Evolutionary conservation across 2,797 vertebrate genomes (phyloP).

Genomic region (Propithecus deckenii): DNA sequence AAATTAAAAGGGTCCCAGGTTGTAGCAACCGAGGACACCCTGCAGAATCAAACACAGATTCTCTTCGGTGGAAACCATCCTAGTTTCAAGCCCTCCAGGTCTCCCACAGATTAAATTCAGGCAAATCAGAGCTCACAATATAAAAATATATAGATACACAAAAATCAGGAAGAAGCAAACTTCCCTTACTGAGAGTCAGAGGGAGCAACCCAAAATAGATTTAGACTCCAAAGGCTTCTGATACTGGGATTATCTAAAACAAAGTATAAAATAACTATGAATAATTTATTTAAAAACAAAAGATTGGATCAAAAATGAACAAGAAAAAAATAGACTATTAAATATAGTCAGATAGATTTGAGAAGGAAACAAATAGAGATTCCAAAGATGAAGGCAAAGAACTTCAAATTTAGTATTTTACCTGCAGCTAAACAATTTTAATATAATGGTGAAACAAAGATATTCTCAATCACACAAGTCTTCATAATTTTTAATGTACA

Average conservation of each 20-base stretch:
- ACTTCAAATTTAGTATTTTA: neutral
- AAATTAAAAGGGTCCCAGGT: constrained; percentile 2
- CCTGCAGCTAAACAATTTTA: neutral
- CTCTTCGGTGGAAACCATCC: neutral
- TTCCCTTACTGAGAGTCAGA: neutral
- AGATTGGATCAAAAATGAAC: neutral
- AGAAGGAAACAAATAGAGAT: neutral
- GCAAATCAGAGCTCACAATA: neutral
- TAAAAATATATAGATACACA: neutral
- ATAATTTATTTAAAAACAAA: constrained; percentile 32
- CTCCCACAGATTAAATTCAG: neutral
- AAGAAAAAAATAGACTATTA: constrained; percentile 10
- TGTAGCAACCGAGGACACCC: neutral
- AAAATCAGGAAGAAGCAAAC: neutral
- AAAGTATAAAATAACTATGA: neutral
- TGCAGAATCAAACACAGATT: neutral
- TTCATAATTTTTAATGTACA: neutral
- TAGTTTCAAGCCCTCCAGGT: neutral
- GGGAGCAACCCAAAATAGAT: neutral
- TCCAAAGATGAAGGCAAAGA: neutral
- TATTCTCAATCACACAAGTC: neutral
- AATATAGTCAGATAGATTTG: neutral
- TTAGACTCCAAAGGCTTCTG: neutral
- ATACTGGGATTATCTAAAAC: neutral
- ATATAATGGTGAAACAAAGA: constrained; percentile 1